These are phyloP conservation scores for Dryadula phaetusa DNA, from an alignment of 2,888 invertebrate species.

Conservation along the genomic window DNA sequence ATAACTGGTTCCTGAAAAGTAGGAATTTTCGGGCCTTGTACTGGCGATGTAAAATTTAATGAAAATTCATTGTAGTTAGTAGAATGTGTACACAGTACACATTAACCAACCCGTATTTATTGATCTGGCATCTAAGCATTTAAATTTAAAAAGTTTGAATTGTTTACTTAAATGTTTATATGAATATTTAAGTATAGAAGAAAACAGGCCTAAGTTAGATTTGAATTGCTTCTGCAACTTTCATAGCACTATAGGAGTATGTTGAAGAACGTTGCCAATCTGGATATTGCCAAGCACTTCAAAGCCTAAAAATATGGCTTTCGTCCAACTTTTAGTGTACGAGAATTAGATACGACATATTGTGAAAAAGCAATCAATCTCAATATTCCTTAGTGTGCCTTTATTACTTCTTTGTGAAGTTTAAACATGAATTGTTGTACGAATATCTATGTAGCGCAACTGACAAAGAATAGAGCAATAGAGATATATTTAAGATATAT, in stretches of 20 bases:
- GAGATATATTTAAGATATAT: too few species aligned
- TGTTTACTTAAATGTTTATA: background rate
- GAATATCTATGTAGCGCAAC: too few species aligned
- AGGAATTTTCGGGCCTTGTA: conserved; percentile 21
- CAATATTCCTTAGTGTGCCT: background rate
- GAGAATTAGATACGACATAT: conserved; percentile 19
- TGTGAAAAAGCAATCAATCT: conserved; percentile 18
- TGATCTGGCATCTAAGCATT: background rate
- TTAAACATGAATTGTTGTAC: background rate
- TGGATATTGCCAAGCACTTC: conserved; percentile 34
- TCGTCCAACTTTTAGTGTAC: conserved; percentile 35
- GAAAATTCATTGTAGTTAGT: conserved; percentile 53
- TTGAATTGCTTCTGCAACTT: conserved; percentile 21
- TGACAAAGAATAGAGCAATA: too few species aligned
- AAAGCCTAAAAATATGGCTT: conserved; percentile 36
- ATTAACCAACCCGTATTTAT: conserved; percentile 20
- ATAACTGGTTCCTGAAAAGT: conserved; percentile 21
- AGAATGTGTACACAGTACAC: conserved; percentile 46
- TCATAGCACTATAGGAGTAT: conserved; percentile 33
- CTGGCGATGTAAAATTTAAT: conserved; percentile 37
- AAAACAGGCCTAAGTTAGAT: conserved; percentile 17
- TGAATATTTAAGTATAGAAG: too few species aligned
- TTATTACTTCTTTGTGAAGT: background rate
- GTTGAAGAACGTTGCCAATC: conserved; percentile 37
- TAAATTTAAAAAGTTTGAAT: background rate